These are phyloP conservation scores for Bradynema listronoti DNA, from an alignment of 1,140 invertebrate species.

Conservation along the genomic window DNA sequence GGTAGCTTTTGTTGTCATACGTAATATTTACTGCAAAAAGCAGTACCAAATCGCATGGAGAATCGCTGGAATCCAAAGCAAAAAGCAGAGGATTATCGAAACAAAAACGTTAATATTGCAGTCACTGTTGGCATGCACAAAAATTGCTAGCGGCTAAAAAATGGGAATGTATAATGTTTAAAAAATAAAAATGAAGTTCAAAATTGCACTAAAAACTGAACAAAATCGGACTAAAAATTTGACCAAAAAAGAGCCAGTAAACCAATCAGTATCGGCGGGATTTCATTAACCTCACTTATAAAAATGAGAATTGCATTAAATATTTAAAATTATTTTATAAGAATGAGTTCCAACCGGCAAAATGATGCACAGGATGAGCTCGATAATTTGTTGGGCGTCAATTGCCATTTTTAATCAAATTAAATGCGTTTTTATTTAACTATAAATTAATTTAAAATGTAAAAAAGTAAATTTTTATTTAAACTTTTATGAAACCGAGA, in stretches of 20 bases:
- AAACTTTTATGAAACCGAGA: too few species aligned
- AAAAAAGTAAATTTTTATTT: too few species aligned
- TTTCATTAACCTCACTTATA: too few species aligned
- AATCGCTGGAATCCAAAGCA: slow-evolving; percentile 24
- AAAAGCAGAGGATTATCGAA: slow-evolving; percentile 24
- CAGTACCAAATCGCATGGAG: slow-evolving; percentile 35
- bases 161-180: background rate
- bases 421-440: too few species aligned
- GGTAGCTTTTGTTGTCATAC: too few species aligned
- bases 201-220: background rate
- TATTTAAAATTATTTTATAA: too few species aligned
- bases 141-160: slow-evolving; percentile 7
- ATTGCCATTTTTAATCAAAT: slow-evolving; percentile 6
- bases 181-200: too few species aligned
- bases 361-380: slow-evolving; percentile 6
- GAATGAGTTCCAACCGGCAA: background rate
- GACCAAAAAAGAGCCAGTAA: too few species aligned
- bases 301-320: too few species aligned
- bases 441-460: too few species aligned
- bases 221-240: background rate
- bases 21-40: slow-evolving; percentile 29
- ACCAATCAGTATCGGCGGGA: too few species aligned
- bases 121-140: slow-evolving; percentile 2
- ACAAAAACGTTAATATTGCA: background rate
- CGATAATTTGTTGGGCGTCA: slow-evolving; percentile 3